phyloP scores from a whole-genome alignment of 2,113 vertebrate genomes.

The Anhinga rufa region DNA sequence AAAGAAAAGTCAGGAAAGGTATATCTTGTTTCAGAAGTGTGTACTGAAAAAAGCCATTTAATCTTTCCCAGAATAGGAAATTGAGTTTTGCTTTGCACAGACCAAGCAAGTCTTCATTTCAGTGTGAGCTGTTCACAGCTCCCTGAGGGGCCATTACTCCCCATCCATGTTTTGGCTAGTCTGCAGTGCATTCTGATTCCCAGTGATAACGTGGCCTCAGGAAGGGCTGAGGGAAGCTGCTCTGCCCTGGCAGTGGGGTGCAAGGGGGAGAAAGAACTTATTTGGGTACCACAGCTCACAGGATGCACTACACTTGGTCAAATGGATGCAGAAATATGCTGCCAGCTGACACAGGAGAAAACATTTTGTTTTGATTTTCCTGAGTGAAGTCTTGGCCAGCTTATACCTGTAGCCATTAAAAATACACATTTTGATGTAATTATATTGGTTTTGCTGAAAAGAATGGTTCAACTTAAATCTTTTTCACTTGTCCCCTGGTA shows the following conservation, averaged over 20 bases:
- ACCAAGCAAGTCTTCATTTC: not conserved
- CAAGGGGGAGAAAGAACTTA: not conserved
- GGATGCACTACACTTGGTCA: not conserved
- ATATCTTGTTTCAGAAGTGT: not conserved
- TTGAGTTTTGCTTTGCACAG: not conserved
- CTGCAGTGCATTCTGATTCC: not conserved
- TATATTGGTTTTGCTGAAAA: not conserved
- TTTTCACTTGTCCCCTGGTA: not conserved
- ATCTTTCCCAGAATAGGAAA: not conserved
- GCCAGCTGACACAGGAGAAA: not conserved
- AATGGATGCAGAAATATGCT: not conserved
- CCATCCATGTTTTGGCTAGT: not conserved
- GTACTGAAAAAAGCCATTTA: not conserved
- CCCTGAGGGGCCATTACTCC: not conserved
- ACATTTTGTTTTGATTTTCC: not conserved
- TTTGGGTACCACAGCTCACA: not conserved
- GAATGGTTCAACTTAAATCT: not conserved
- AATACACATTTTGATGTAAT: not conserved
- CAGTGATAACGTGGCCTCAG: not conserved
- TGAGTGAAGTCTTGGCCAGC: not conserved
- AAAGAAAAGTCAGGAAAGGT: not conserved
- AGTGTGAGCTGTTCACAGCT: not conserved
- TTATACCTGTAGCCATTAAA: not conserved
- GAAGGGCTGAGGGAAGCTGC: not conserved
- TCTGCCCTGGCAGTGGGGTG: not conserved